These are phyloP conservation scores for Lasioglossum baleicum DNA, from an alignment of 1,140 invertebrate species.

Conservation along the genomic window DNA sequence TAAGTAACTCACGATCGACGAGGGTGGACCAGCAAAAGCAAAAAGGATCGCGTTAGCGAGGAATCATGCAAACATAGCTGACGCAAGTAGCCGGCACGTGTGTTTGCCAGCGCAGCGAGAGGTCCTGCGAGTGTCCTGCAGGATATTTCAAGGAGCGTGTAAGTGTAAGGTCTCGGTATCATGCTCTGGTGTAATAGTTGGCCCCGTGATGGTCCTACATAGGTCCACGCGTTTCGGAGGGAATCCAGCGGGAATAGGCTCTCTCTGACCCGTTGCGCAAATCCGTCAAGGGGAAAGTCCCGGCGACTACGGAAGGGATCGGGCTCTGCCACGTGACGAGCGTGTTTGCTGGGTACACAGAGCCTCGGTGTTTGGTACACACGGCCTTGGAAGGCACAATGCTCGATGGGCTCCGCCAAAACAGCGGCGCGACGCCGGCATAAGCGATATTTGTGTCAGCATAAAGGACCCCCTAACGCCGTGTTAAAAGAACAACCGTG, in stretches of 20 bases:
- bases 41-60: slow-evolving; percentile 17
- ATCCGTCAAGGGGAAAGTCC: slow-evolving; percentile 65
- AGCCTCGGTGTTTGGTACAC: slow-evolving; percentile 73
- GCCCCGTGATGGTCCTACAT: slow-evolving; percentile 9
- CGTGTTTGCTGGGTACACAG: slow-evolving; percentile 79
- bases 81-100: slow-evolving; percentile 67
- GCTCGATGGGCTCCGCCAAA: slow-evolving; percentile 79
- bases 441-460: slow-evolving; percentile 81
- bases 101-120: slow-evolving; percentile 64
- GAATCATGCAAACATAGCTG: slow-evolving; percentile 63
- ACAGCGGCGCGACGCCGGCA: slow-evolving; percentile 76
- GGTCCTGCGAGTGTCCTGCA: slow-evolving; percentile 54
- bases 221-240: slow-evolving; percentile 4
- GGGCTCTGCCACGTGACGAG: slow-evolving; percentile 72
- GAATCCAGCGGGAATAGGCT: slow-evolving; percentile 45
- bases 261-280: slow-evolving; percentile 64
- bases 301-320: slow-evolving; percentile 61
- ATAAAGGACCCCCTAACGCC: slow-evolving; percentile 76
- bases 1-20: slow-evolving; percentile 7
- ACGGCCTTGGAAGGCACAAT: slow-evolving; percentile 74
- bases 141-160: slow-evolving; percentile 51
- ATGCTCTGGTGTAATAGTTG: slow-evolving; percentile 14
- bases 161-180: slow-evolving; percentile 28
- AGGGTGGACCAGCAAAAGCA: slow-evolving; percentile 1
- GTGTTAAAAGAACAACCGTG: slow-evolving; percentile 75